These are phyloP conservation scores for Corbicula japonica DNA, from an alignment of 2,888 invertebrate genomes.

Conservation along the genomic window DNA sequence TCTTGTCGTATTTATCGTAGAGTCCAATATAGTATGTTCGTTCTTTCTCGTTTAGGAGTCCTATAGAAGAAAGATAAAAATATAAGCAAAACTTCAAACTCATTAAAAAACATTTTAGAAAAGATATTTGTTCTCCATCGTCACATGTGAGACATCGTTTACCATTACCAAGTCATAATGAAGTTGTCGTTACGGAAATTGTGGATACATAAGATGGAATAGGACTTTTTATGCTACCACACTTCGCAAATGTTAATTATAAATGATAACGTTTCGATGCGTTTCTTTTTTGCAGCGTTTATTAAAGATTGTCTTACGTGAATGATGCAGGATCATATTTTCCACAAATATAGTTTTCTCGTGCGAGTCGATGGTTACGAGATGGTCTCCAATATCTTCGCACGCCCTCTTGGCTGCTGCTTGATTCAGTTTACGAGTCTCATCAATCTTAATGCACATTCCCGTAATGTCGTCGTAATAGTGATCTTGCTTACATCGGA, in stretches of 20 bases:
- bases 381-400: slow-evolving; percentile 5
- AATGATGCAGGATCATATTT: slow-evolving; percentile 18
- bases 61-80: background rate
- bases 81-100: background rate
- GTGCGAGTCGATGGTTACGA: slow-evolving; percentile 26
- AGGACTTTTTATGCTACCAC: background rate
- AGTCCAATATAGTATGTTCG: slow-evolving; percentile 21
- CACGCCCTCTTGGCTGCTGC: slow-evolving; percentile 16
- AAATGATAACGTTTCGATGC: background rate
- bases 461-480: slow-evolving; percentile 26
- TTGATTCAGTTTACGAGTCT: background rate
- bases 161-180: background rate
- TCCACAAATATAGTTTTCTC: slow-evolving; percentile 30
- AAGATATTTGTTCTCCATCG: background rate
- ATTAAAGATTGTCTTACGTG: background rate
- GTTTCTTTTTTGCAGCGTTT: too few relatives aligned
- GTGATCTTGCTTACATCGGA: slow-evolving; percentile 15
- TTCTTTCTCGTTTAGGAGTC: background rate
- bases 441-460: slow-evolving; percentile 27
- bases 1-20: slow-evolving; percentile 14
- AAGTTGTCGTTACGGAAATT: background rate
- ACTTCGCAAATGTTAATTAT: too few relatives aligned
- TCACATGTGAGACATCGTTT: background rate
- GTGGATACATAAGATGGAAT: background rate
- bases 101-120: background rate